A percentile compares a stretch with the other conserved stretches of the same genome.
Conservation (phyloP, 2,797 vertebrate genomes). For the Crotalus adamanteus region DNA sequence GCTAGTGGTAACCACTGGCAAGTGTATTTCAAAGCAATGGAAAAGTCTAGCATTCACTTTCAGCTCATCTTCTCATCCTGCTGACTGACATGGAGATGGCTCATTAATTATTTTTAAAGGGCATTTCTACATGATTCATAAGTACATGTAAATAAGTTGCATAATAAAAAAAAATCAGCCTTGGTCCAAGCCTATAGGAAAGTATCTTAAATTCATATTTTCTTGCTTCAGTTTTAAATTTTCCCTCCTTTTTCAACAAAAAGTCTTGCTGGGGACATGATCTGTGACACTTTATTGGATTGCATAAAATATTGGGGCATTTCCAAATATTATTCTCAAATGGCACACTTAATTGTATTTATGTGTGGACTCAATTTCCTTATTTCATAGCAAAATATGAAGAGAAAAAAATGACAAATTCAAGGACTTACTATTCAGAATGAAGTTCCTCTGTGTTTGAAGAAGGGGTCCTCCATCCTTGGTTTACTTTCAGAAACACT, state of each 20-base stretch:
- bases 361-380: not conserved
- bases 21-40: not conserved
- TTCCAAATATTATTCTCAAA: not conserved
- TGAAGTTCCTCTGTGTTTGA: slow-evolving; percentile 78
- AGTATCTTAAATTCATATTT: not conserved
- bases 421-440: slow-evolving; percentile 16
- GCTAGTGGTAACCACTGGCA: not conserved
- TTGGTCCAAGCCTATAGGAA: not conserved
- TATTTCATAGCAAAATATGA: not conserved
- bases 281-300: not conserved
- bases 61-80: not conserved
- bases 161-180: not conserved
- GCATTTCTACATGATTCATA: not conserved
- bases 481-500: slow-evolving; percentile 76
- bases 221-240: not conserved
- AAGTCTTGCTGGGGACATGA: not conserved
- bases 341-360: not conserved
- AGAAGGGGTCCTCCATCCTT: slow-evolving; percentile 73
- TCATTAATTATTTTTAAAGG: not conserved
- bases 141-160: not conserved
- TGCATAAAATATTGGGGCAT: not conserved
- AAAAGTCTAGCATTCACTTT: not conserved
- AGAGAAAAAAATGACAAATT: not conserved
- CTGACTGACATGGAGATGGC: not conserved
- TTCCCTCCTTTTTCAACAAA: not conserved